A percentile compares a stretch with the other conserved stretches of the same genome.
Conservation (phyloP, 1,140 invertebrate species). For the Ptiloglossa arizonensis region DNA sequence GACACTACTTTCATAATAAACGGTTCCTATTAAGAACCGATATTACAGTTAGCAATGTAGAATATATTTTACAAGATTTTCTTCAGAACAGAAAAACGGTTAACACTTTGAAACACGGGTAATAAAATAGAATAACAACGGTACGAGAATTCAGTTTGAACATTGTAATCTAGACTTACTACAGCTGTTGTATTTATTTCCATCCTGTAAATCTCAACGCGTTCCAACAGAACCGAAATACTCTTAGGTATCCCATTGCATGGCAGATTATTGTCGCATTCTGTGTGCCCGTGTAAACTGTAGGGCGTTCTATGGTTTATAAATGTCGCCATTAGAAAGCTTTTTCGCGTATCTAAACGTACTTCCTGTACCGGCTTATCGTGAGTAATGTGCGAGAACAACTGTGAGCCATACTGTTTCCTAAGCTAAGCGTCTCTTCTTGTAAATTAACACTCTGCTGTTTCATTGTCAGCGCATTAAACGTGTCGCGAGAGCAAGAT, state of each 20-base stretch:
- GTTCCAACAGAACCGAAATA: background rate
- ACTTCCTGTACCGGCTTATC: slow-evolving; percentile 38
- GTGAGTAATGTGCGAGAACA: slow-evolving; percentile 20
- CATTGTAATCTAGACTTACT: slow-evolving; percentile 2
- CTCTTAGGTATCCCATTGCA: background rate
- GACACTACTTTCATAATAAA: too few relatives aligned
- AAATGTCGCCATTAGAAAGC: slow-evolving; percentile 35
- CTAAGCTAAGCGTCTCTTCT: background rate
- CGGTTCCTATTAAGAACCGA: too few relatives aligned
- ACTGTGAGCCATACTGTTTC: slow-evolving; percentile 9
- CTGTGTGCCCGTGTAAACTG: background rate
- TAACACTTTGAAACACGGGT: too few relatives aligned
- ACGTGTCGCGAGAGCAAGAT: background rate
- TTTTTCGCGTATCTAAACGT: slow-evolving; percentile 46
- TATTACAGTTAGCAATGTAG: too few relatives aligned
- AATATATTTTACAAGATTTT: too few relatives aligned
- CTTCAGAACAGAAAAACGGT: too few relatives aligned
- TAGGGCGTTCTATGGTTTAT: background rate
- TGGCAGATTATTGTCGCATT: slow-evolving; percentile 9
- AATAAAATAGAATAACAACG: too few relatives aligned
- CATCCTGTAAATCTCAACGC: slow-evolving; percentile 19
- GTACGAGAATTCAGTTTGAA: background rate
- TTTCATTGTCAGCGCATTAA: slow-evolving; percentile 13
- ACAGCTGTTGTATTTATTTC: slow-evolving; percentile 1
- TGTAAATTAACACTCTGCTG: slow-evolving; percentile 18